Percentiles rank a stretch among this genome's conserved stretches.
phyloP scores from a whole-genome alignment of 2,113 vertebrate species.

The Nannospalax galili region DNA sequence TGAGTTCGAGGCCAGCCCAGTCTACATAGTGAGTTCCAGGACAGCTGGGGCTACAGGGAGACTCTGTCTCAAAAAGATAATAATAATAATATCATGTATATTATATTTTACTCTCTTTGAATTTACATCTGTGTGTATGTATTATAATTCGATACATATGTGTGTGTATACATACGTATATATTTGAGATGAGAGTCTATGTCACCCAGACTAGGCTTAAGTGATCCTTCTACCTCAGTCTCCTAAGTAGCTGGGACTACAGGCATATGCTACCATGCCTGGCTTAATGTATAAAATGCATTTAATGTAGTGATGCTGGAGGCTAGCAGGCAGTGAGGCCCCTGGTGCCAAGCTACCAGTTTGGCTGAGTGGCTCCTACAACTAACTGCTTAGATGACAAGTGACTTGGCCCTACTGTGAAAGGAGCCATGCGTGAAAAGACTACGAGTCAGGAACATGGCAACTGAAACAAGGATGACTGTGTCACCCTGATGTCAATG shows the following conservation, averaged over 20 bases:
- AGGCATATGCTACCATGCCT: not conserved
- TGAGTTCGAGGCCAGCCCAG: too few species aligned
- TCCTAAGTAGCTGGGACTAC: not conserved
- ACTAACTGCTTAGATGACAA: not conserved
- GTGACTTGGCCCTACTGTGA: not conserved
- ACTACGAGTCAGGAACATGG: not conserved
- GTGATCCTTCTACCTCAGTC: not conserved
- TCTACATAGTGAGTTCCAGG: too few species aligned
- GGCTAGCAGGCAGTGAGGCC: too few species aligned
- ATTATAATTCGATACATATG: not conserved
- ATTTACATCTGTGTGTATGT: not conserved
- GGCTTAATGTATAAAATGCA: not conserved
- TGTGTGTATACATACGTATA: not conserved
- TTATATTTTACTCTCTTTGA: too few species aligned
- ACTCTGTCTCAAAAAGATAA: too few species aligned
- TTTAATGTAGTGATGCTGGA: too few species aligned
- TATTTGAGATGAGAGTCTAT: not conserved
- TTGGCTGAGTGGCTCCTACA: not conserved
- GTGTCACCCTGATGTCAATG: not conserved
- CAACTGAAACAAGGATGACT: not conserved
- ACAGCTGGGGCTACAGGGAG: too few species aligned
- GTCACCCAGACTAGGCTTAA: not conserved
- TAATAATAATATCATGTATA: too few species aligned
- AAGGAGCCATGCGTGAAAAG: not conserved
- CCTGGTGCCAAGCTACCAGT: not conserved